A percentile compares a stretch with the other conserved stretches of the same genome.
Evolutionary conservation across 2,888 invertebrate genomes (phyloP).

Genomic region (Cantharis lateralis): DNA sequence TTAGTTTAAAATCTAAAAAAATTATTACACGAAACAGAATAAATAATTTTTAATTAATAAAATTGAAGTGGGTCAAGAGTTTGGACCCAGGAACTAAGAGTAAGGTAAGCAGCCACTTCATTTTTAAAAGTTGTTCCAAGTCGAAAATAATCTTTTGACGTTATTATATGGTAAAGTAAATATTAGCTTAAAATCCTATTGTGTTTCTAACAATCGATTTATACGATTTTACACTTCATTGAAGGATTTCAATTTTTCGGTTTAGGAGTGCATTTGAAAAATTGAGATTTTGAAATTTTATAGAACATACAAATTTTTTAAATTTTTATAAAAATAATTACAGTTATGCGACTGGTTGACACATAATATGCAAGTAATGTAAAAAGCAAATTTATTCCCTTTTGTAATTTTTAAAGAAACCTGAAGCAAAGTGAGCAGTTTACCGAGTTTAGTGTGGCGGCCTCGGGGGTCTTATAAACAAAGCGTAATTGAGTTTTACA

Average conservation of each 20-base stretch:
- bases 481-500: conserved; percentile 32
- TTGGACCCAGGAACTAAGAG: neutral
- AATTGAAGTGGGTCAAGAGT: neutral
- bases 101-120: neutral
- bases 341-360: neutral
- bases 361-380: conserved; percentile 7
- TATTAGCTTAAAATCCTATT: neutral
- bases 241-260: neutral
- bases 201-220: neutral
- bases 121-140: neutral
- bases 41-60: neutral
- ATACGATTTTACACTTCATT: neutral
- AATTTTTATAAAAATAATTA: neutral
- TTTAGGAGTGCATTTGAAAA: neutral
- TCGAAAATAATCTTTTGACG: neutral
- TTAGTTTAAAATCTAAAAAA: neutral
- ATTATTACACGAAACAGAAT: neutral
- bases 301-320: neutral
- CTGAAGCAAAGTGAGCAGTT: conserved; percentile 1
- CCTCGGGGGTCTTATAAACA: conserved; percentile 25
- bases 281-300: neutral
- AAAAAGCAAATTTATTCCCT: conserved; percentile 12
- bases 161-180: neutral
- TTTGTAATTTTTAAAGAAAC: conserved; percentile 2
- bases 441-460: conserved; percentile 7